A percentile compares a stretch with the other conserved stretches of the same genome.
Conservation (phyloP, 2,888 invertebrate species). For the Athalia rosae region DNA sequence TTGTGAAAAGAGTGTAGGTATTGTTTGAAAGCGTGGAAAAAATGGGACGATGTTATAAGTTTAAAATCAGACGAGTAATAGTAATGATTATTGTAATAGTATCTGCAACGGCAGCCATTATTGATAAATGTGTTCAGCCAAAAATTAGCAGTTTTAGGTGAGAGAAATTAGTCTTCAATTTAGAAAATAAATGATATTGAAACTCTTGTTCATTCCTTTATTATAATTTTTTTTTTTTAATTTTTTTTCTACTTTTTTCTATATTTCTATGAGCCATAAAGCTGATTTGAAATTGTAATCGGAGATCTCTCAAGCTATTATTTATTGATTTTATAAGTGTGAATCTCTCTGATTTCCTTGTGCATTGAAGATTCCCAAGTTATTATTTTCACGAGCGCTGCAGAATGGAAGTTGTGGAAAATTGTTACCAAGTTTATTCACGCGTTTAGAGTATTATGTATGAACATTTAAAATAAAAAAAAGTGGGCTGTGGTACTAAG, state of each 20-base stretch:
- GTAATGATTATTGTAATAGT: conserved; percentile 34
- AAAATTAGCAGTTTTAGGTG: conserved; percentile 44
- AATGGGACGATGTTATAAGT: conserved; percentile 41
- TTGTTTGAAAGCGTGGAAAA: conserved; percentile 23
- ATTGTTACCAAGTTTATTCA: conserved; percentile 39
- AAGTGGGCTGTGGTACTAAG: conserved; percentile 47
- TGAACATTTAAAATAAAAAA: conserved; percentile 8
- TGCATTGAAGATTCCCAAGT: conserved; percentile 27
- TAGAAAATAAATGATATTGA: conserved; percentile 15
- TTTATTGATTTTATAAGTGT: conserved; percentile 28
- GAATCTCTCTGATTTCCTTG: conserved; percentile 41
- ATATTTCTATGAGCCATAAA: not conserved
- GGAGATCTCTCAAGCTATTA: conserved; percentile 32
- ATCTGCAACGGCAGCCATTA: conserved; percentile 40
- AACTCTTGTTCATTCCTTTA: conserved; percentile 34
- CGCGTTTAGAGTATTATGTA: conserved; percentile 20
- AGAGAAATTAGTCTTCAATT: conserved; percentile 45
- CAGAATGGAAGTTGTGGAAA: conserved; percentile 40
- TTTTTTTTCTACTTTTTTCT: not conserved
- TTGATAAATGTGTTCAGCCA: conserved; percentile 43
- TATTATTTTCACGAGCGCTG: not conserved
- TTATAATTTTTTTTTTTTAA: conserved; percentile 14
- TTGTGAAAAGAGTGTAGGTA: conserved; percentile 10
- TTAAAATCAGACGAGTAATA: conserved; percentile 40
- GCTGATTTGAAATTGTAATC: conserved; percentile 16